Conservation (phyloP, 2,797 vertebrate species). For the Eulemur coronatus region DNA sequence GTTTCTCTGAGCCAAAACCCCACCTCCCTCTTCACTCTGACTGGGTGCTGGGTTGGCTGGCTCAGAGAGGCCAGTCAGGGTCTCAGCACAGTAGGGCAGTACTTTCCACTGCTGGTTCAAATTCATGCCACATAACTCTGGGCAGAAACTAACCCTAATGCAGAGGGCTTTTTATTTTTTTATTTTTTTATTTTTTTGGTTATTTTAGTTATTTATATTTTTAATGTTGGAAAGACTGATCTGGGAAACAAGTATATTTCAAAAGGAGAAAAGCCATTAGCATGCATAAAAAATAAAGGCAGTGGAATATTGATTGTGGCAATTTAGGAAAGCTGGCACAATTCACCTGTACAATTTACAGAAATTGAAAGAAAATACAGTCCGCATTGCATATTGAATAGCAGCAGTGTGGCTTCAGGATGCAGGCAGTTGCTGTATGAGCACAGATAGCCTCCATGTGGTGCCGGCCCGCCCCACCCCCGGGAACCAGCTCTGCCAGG, state of each 20-base stretch:
- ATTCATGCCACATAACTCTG: not conserved
- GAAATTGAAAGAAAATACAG: conserved; percentile 21
- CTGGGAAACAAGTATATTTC: conserved; percentile 40
- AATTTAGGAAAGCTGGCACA: conserved; percentile 47
- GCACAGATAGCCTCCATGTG: accelerated
- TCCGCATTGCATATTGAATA: not conserved
- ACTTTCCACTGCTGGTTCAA: not conserved
- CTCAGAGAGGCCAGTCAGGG: not conserved
- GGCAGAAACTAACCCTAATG: not conserved
- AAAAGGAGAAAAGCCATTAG: conserved; percentile 50
- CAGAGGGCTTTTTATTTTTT: not conserved
- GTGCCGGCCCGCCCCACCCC: not conserved
- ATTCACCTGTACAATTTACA: not conserved
- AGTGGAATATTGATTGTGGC: conserved; percentile 49
- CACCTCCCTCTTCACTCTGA: not conserved
- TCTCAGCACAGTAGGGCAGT: not conserved
- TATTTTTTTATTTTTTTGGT: not conserved
- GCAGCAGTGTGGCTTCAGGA: not conserved
- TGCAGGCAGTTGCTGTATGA: not conserved
- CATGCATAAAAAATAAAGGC: conserved; percentile 61
- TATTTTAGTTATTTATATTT: not conserved
- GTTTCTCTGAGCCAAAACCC: not conserved
- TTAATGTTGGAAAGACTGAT: conserved; percentile 41
- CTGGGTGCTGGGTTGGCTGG: not conserved
- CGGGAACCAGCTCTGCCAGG: not conserved